Base-by-base conservation (phyloP, 1,140 invertebrate species). In the Lysiphlebus fabarum region DNA sequence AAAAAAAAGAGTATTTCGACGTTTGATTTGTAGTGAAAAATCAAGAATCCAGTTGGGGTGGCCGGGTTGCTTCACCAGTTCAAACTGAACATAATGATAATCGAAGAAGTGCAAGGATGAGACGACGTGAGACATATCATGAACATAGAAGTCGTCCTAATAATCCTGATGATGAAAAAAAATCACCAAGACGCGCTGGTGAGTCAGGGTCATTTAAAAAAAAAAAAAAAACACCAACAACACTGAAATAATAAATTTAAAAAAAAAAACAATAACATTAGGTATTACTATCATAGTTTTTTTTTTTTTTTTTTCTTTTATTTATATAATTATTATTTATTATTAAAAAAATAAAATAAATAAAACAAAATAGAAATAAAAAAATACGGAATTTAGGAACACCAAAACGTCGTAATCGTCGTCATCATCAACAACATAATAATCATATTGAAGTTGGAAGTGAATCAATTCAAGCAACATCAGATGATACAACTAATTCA, bases 391-490 rank as follows among this genome's bases (percentile, higher is more conserved):
- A 53, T 59, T 7, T 53, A 59, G 58, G 58, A 41, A 59, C 50
- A 7, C 58, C 58, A 53, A 59, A 59, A n/a, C 58, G 50, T 47
- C 58, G 58, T 41, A 45, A 57, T 14, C 56, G 56, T 36, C 57
- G 41, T 42, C 61, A 61, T 62, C 63, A 63, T 55, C 63, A 67
- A 51, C 68, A 60, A 47, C 62, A 62, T 51, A 62, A 67, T 43
- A 67, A 69, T 55, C 68, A 70, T 62, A 78, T 80, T 65, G 77
- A 80, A 62, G 76, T 80, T 14, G 78, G 78, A 43, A 78, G 75
- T 59, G 78, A 80, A 63, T 78, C 73, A 55, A 66, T 78, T 26
- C 57, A 75, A 38, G 67, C 73, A 8, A 61, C 45, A 7, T 41
- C 70, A 5, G 70, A 63, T 9, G 66, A 67, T 5, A 2, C 17